These are phyloP conservation scores for Dynastes tityus DNA, from an alignment of 2,888 invertebrate genomes.

Conservation along the genomic window DNA sequence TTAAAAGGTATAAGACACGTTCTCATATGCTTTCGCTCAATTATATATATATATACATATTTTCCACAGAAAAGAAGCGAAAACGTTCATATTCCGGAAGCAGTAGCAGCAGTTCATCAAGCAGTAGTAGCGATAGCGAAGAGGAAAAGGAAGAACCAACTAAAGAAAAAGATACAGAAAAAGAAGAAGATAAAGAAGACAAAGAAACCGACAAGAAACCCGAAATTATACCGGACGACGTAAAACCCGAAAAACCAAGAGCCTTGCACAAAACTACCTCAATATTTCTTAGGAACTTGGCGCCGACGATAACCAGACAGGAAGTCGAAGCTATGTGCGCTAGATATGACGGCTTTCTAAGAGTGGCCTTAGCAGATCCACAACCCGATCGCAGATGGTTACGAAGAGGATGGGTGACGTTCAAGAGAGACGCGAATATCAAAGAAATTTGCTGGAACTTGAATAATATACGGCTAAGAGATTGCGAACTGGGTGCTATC, in stretches of 20 bases:
- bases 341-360: slow-evolving; percentile 91
- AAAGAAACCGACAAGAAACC: slow-evolving; percentile 70
- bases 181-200: slow-evolving; percentile 62
- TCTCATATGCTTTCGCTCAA: not conserved
- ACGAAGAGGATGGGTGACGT: slow-evolving; percentile 98
- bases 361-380: slow-evolving; percentile 97
- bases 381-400: slow-evolving; percentile 96
- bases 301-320: slow-evolving; percentile 95
- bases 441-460: slow-evolving; percentile 99
- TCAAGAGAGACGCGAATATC: slow-evolving; percentile 96
- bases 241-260: slow-evolving; percentile 74
- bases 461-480: slow-evolving; percentile 92
- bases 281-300: slow-evolving; percentile 95
- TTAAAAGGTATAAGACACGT: slow-evolving; percentile 19
- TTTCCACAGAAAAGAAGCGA: slow-evolving; percentile 64
- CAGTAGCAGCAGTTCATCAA: slow-evolving; percentile 71
- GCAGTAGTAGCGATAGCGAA: slow-evolving; percentile 69
- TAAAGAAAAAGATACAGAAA: slow-evolving; percentile 63
- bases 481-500: slow-evolving; percentile 94
- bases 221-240: slow-evolving; percentile 68
- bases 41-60: not conserved
- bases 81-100: slow-evolving; percentile 73
- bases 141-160: slow-evolving; percentile 62
- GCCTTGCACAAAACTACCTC: slow-evolving; percentile 96
- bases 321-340: slow-evolving; percentile 73